Conservation (phyloP, 1,140 invertebrate species). For the Theocolax elegans region DNA sequence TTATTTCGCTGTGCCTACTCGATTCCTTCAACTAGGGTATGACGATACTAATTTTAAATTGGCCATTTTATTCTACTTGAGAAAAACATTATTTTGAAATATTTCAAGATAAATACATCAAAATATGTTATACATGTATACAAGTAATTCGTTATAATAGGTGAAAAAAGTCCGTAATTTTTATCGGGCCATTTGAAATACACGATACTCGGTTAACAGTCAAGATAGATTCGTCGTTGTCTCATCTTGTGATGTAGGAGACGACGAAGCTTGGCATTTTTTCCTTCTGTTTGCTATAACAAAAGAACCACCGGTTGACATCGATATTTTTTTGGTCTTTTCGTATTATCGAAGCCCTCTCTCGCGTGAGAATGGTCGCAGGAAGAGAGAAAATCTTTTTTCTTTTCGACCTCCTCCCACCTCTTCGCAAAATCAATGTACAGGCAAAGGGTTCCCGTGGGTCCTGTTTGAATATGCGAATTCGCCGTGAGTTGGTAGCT, state of each 20-base stretch:
- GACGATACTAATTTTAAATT: no score
- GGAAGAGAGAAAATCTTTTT: neutral
- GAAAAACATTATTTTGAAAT: no score
- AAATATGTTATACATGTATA: no score
- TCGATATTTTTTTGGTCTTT: neutral
- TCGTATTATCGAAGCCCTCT: neutral
- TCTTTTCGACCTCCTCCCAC: neutral
- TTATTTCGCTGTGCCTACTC: no score
- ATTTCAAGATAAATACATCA: no score
- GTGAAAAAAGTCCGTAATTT: no score
- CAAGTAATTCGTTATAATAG: no score
- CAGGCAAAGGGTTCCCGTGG: conserved; percentile 19
- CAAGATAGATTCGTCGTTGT: neutral
- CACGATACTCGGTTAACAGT: neutral
- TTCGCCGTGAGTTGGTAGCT: neutral
- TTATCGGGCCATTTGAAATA: no score
- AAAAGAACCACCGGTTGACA: neutral
- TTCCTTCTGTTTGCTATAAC: neutral
- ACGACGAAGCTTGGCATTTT: neutral
- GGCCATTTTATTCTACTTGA: no score
- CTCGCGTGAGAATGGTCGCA: neutral
- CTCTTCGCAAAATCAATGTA: conserved; percentile 10
- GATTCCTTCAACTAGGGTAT: no score
- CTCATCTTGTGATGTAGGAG: neutral
- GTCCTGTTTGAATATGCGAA: conserved; percentile 27